Percentiles rank a stretch among this genome's conserved stretches.
These are phyloP conservation scores for Pachyramphus minor DNA, from an alignment of 2,113 vertebrate species.

Conservation along the genomic window DNA sequence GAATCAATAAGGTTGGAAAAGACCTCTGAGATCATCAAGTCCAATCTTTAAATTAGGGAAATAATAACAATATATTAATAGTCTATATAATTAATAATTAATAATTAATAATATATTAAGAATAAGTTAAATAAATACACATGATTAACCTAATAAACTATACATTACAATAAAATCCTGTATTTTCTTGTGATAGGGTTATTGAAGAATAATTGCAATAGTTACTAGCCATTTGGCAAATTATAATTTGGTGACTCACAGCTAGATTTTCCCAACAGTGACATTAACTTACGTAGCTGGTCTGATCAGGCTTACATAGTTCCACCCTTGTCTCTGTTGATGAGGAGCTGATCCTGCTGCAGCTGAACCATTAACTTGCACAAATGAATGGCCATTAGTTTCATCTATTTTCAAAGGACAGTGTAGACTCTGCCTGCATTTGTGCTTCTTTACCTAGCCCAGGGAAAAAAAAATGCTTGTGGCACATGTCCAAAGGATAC, in stretches of 20 bases:
- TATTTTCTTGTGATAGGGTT: background rate
- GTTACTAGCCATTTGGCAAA: background rate
- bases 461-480: background rate
- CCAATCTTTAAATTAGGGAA: background rate
- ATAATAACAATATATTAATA: background rate
- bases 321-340: background rate
- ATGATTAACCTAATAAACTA: background rate
- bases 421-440: background rate
- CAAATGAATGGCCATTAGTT: background rate
- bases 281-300: background rate
- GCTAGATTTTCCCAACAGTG: background rate
- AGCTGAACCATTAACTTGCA: background rate
- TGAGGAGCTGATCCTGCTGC: too few relatives aligned
- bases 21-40: background rate
- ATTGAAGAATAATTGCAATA: background rate
- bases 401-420: background rate
- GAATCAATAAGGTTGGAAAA: background rate
- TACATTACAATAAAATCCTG: background rate
- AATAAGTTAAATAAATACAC: background rate
- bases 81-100: background rate
- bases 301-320: background rate
- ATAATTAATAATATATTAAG: background rate
- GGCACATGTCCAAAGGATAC: background rate
- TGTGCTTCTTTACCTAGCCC: background rate
- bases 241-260: background rate